Conservation (phyloP, 2,113 vertebrate species). For the Festucalex cinctus region DNA sequence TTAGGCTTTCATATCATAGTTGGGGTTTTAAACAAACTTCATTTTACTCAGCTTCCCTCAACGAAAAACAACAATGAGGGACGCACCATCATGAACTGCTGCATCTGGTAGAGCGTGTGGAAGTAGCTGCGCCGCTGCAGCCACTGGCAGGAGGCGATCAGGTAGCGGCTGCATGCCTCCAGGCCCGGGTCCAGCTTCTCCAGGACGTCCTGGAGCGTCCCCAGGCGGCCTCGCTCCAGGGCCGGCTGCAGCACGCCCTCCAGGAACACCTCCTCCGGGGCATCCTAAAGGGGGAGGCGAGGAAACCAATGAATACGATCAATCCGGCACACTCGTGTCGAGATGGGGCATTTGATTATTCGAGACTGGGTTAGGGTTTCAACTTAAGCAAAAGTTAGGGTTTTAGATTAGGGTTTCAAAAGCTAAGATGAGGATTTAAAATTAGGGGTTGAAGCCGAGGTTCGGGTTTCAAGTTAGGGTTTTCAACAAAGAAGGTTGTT, state of each 20-base stretch:
- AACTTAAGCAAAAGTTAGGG: too few relatives aligned
- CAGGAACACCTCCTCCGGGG: constrained; percentile 88
- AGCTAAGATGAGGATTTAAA: too few relatives aligned
- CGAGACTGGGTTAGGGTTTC: too few relatives aligned
- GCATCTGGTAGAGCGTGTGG: constrained; percentile 92
- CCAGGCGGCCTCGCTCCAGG: constrained; percentile 83
- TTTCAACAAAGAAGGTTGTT: too few relatives aligned
- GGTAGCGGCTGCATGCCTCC: constrained; percentile 84
- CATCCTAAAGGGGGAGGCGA: constrained; percentile 71
- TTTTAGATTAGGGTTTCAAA: too few relatives aligned
- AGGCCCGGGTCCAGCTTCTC: constrained; percentile 85
- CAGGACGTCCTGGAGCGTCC: constrained; percentile 82
- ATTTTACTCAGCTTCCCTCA: too few relatives aligned
- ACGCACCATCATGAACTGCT: constrained; percentile 94
- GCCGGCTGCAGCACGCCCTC: constrained; percentile 88
- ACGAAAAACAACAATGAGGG: neutral
- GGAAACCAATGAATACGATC: neutral
- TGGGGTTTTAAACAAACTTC: too few relatives aligned
- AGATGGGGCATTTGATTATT: neutral
- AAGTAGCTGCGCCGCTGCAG: constrained; percentile 86
- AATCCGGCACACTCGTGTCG: neutral
- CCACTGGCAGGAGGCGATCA: constrained; percentile 91
- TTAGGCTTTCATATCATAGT: too few relatives aligned
- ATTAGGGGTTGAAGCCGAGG: too few relatives aligned
- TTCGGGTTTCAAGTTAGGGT: too few relatives aligned